Evolutionary conservation across 2,797 vertebrate genomes (phyloP).

Genomic region (Helarctos malayanus): DNA sequence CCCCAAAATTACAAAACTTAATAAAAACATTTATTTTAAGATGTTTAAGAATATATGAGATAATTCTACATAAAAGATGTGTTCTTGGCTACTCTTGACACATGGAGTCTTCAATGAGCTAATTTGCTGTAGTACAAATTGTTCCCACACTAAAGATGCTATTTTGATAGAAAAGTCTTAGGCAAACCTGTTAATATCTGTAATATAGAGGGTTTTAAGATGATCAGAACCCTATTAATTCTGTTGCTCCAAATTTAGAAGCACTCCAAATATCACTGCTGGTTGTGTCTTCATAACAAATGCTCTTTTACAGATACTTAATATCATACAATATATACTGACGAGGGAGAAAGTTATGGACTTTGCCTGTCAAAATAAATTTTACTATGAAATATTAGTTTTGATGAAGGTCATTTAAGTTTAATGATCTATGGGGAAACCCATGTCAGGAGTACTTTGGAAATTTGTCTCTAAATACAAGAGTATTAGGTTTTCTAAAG

Average conservation of each 20-base stretch:
- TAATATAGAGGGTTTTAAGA: constrained; percentile 80
- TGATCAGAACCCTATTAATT: constrained; percentile 79
- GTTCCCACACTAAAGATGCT: constrained; percentile 78
- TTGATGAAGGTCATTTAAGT: constrained; percentile 80
- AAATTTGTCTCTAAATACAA: constrained; percentile 73
- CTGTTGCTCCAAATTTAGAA: constrained; percentile 80
- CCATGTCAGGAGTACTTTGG: constrained; percentile 57
- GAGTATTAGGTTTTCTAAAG: background rate
- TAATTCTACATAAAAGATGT: constrained; percentile 76
- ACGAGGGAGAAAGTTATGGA: constrained; percentile 76
- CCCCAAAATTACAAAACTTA: background rate
- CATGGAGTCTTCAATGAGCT: constrained; percentile 71
- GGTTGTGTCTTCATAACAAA: constrained; percentile 83
- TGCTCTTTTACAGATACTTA: constrained; percentile 76
- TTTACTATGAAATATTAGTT: constrained; percentile 75
- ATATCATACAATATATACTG: constrained; percentile 73
- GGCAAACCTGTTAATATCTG: constrained; percentile 77
- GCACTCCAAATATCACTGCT: constrained; percentile 67
- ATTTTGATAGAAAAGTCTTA: constrained; percentile 79
- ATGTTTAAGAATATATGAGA: constrained; percentile 71
- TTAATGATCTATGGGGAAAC: constrained; percentile 52
- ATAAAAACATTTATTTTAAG: background rate
- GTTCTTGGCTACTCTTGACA: constrained; percentile 78
- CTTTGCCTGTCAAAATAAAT: constrained; percentile 76
- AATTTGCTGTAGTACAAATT: constrained; percentile 82